Conservation (phyloP, 1,140 invertebrate species). For the Trichomalopsis sarcophagae region DNA sequence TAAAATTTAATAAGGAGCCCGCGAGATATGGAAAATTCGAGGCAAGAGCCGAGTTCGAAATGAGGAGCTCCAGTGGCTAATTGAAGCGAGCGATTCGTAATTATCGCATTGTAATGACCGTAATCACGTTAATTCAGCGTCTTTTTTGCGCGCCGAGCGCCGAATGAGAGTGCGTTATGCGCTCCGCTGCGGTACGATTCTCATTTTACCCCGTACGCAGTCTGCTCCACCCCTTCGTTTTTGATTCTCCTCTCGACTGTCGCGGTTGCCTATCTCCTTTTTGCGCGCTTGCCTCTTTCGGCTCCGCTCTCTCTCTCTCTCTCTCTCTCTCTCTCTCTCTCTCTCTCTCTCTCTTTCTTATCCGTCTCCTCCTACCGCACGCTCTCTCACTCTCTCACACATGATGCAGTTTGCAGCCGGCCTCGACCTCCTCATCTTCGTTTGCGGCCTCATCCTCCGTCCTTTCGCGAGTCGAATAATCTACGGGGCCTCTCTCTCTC, state of each 20-base stretch:
- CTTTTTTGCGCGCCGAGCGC: slow-evolving; percentile 54
- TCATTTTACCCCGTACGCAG: slow-evolving; percentile 58
- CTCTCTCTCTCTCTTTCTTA: not conserved
- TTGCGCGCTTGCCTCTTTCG: slow-evolving; percentile 7
- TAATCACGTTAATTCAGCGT: slow-evolving; percentile 72
- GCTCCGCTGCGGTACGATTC: slow-evolving; percentile 39
- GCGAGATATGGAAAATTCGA: too few relatives aligned
- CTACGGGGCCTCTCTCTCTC: slow-evolving; percentile 10
- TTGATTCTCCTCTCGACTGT: slow-evolving; percentile 44
- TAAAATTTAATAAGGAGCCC: too few relatives aligned
- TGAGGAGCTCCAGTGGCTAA: too few relatives aligned
- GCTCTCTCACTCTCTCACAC: not conserved
- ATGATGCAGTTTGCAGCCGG: not conserved
- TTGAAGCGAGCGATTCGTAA: slow-evolving; percentile 63
- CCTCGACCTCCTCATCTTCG: slow-evolving; percentile 6
- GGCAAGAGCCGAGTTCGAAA: not conserved
- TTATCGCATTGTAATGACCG: slow-evolving; percentile 63
- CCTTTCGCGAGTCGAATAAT: not conserved
- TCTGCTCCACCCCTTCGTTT: slow-evolving; percentile 63
- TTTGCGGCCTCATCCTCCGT: not conserved
- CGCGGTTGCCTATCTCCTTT: slow-evolving; percentile 48
- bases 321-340: not conserved
- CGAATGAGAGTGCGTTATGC: not conserved
- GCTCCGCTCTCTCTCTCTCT: not conserved
- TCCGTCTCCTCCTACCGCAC: slow-evolving; percentile 7